These are phyloP conservation scores for Drosophila affinis DNA, from an alignment of 2,888 invertebrate genomes.

Conservation along the genomic window DNA sequence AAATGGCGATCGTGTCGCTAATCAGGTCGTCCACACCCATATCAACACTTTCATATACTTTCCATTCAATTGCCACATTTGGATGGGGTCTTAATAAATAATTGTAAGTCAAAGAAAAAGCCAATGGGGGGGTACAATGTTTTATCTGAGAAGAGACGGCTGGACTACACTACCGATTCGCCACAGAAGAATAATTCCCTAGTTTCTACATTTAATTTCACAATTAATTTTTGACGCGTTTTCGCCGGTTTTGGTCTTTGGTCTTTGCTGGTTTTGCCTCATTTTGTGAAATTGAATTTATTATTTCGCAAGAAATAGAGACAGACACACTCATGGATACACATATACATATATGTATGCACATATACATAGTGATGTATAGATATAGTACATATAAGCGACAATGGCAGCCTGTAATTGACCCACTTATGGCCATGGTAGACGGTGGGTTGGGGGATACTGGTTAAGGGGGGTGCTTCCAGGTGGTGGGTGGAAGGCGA, in stretches of 20 bases:
- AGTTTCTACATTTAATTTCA: slow-evolving; percentile 64
- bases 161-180: slow-evolving; percentile 6
- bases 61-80: background rate
- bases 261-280: slow-evolving; percentile 24
- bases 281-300: slow-evolving; percentile 75
- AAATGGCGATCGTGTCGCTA: slow-evolving; percentile 28
- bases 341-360: slow-evolving; percentile 10
- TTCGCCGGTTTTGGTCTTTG: slow-evolving; percentile 40
- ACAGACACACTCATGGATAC: slow-evolving; percentile 10
- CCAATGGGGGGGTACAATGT: background rate
- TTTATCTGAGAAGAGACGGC: background rate
- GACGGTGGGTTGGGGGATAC: slow-evolving; percentile 36
- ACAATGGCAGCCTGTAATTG: slow-evolving; percentile 74
- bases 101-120: background rate
- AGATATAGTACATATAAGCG: slow-evolving; percentile 35
- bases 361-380: slow-evolving; percentile 9
- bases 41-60: background rate
- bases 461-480: slow-evolving; percentile 13
- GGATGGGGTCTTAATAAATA: background rate
- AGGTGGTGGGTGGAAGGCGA: slow-evolving; percentile 38
- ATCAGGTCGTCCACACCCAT: slow-evolving; percentile 14
- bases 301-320: slow-evolving; percentile 63
- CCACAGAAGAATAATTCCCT: slow-evolving; percentile 8
- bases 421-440: slow-evolving; percentile 61
- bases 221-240: slow-evolving; percentile 61